Evolutionary conservation across 2,888 invertebrate genomes (phyloP).

Genomic region (Melanargia galathea): DNA sequence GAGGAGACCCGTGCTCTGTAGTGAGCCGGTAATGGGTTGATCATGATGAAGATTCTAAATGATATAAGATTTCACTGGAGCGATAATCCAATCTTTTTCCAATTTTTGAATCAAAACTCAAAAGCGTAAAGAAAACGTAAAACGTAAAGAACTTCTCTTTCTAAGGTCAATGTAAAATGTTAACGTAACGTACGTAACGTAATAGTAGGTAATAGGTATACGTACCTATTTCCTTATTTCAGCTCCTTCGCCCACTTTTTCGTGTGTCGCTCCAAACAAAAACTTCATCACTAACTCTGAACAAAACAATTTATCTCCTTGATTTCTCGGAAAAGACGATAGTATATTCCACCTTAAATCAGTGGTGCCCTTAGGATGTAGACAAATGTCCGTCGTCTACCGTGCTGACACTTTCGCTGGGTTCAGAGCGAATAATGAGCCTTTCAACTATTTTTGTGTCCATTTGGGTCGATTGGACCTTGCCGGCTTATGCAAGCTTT

Average conservation of each 20-base stretch:
- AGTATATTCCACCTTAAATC: slow-evolving; percentile 73
- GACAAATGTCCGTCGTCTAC: slow-evolving; percentile 74
- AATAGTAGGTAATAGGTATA: too few relatives aligned
- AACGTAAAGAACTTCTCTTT: too few relatives aligned
- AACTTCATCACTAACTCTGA: slow-evolving; percentile 40
- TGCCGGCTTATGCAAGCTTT: slow-evolving; percentile 72
- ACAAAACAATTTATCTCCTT: slow-evolving; percentile 66
- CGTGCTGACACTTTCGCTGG: slow-evolving; percentile 73
- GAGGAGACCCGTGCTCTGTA: too few relatives aligned
- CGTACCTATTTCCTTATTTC: not conserved
- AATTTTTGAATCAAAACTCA: too few relatives aligned
- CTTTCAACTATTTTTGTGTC: slow-evolving; percentile 77
- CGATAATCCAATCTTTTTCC: too few relatives aligned
- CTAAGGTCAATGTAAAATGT: too few relatives aligned
- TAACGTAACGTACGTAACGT: too few relatives aligned
- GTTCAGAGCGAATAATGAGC: slow-evolving; percentile 75
- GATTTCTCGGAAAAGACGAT: slow-evolving; percentile 69
- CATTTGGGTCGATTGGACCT: slow-evolving; percentile 79
- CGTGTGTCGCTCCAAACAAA: slow-evolving; percentile 31
- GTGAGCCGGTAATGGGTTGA: too few relatives aligned
- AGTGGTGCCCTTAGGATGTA: slow-evolving; percentile 75
- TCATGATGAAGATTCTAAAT: too few relatives aligned
- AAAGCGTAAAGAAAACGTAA: too few relatives aligned
- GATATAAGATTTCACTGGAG: too few relatives aligned
- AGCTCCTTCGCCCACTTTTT: slow-evolving; percentile 6